A percentile compares a stretch with the other conserved stretches of the same genome.
Evolutionary conservation across 2,888 invertebrate species (phyloP).

Genomic region (Ashinkailepas kermadecensis): DNA sequence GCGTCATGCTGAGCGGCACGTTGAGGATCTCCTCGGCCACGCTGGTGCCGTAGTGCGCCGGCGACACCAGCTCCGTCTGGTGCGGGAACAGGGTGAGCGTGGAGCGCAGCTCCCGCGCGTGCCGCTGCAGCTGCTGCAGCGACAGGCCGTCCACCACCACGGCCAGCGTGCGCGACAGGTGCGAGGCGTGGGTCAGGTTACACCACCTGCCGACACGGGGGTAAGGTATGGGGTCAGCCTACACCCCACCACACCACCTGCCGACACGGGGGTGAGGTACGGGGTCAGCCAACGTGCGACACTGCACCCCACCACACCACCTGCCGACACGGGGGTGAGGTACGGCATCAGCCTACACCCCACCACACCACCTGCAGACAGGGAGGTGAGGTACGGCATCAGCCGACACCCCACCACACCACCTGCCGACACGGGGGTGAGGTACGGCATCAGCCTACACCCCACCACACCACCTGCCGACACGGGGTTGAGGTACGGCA

Average conservation of each 20-base stretch:
- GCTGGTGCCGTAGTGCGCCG: conserved; percentile 15
- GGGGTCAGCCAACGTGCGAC: too few species aligned
- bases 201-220: not conserved
- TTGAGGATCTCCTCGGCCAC: conserved; percentile 20
- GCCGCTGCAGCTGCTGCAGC: not conserved
- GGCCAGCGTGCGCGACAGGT: not conserved
- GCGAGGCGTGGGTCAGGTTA: not conserved
- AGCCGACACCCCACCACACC: too few species aligned
- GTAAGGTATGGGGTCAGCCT: not conserved
- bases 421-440: too few species aligned
- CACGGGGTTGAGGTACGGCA: too few species aligned
- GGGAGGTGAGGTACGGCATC: too few species aligned
- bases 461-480: too few species aligned
- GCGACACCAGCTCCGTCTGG: conserved; percentile 17
- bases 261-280: too few species aligned
- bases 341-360: too few species aligned
- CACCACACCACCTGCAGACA: too few species aligned
- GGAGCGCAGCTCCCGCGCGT: not conserved
- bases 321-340: too few species aligned
- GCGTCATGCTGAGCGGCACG: conserved; percentile 17
- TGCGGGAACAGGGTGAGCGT: not conserved
- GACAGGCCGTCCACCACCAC: conserved; percentile 8
- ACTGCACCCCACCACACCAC: too few species aligned
- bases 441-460: too few species aligned
- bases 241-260: not conserved